Percentiles rank a stretch among this genome's conserved stretches.
Evolutionary conservation across 2,113 vertebrate species (phyloP).

Genomic region (Bujurquina vittata): DNA sequence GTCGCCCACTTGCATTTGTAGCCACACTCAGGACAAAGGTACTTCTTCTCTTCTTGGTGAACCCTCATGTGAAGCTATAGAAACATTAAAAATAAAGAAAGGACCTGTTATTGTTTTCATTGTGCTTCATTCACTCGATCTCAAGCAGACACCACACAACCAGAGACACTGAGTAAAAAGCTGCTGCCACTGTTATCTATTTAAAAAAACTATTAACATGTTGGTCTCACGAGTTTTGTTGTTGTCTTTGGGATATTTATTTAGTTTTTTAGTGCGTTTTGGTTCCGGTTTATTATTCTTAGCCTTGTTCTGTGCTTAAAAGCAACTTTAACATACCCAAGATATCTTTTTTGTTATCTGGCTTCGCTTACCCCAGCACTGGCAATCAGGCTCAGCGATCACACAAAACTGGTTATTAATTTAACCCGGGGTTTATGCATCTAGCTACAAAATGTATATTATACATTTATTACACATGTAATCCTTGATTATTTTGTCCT

Average conservation of each 20-base stretch:
- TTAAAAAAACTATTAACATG: neutral
- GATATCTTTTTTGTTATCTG: neutral
- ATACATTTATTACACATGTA: too few relatives aligned
- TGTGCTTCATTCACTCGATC: neutral
- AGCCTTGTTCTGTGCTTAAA: neutral
- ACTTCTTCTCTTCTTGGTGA: conserved; percentile 95
- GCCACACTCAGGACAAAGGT: conserved; percentile 95
- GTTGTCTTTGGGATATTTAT: neutral
- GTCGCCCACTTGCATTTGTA: conserved; percentile 99
- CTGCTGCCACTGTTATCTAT: neutral
- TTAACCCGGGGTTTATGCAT: neutral
- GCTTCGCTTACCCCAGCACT: neutral
- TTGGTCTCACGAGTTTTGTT: neutral
- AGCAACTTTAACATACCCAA: neutral
- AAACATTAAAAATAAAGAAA: neutral
- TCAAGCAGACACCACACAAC: neutral
- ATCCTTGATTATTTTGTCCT: too few relatives aligned
- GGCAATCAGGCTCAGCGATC: neutral
- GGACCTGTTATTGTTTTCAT: neutral
- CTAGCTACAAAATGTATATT: neutral
- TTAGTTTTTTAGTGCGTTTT: neutral
- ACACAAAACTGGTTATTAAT: neutral
- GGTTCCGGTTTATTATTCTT: neutral
- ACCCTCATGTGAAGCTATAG: conserved; percentile 95
- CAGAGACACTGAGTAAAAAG: neutral